Evolutionary conservation across 2,113 vertebrate species (phyloP).

Genomic region (Hippocampus comes): DNA sequence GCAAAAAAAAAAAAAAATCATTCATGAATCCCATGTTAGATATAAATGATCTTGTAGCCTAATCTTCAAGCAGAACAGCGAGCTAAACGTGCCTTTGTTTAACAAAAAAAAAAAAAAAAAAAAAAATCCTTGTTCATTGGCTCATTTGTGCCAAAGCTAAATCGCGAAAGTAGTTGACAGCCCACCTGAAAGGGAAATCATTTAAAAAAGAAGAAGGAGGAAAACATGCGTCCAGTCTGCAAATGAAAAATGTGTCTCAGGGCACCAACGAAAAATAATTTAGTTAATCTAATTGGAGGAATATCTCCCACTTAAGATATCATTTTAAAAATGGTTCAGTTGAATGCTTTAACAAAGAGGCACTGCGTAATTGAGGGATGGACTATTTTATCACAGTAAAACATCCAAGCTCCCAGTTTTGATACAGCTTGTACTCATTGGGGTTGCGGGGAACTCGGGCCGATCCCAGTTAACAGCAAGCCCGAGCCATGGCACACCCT

Average conservation of each 20-base stretch:
- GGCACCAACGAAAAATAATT: conserved; percentile 28
- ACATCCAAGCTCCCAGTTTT: neutral
- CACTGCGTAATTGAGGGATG: neutral
- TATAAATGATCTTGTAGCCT: neutral
- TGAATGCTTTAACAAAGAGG: neutral
- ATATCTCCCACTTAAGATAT: neutral
- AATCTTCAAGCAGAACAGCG: conserved; percentile 1
- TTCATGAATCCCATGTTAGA: neutral
- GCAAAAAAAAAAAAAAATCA: neutral
- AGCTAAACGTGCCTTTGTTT: neutral
- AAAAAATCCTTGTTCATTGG: neutral
- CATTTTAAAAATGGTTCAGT: neutral
- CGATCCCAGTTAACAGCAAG: neutral
- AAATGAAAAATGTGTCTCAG: conserved; percentile 34
- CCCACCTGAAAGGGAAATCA: conserved; percentile 43
- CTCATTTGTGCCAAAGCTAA: neutral
- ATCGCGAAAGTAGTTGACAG: conserved; percentile 48
- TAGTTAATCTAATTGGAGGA: conserved; percentile 23
- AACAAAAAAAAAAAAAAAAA: neutral
- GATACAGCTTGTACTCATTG: neutral
- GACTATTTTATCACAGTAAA: neutral
- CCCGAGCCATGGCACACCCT: neutral
- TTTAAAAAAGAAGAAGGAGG: conserved; percentile 17
- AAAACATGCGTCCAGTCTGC: neutral
- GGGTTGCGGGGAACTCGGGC: neutral